Evolutionary conservation across 2,888 invertebrate genomes (phyloP).

Genomic region (Stenichneumon culpator): DNA sequence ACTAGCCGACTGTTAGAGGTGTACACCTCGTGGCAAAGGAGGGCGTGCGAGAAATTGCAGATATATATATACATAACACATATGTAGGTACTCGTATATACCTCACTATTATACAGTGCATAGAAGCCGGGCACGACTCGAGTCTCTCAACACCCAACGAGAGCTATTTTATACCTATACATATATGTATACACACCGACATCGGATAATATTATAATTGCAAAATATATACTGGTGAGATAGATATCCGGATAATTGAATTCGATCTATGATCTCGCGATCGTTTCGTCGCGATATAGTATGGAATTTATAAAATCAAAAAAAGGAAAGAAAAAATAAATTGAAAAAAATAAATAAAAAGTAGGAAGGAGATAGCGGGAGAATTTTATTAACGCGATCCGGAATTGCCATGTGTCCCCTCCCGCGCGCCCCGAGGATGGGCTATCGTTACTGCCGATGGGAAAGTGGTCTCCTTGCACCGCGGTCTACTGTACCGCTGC

Average conservation of each 20-base stretch:
- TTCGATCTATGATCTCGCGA: slow-evolving; percentile 64
- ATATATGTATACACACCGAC: not conserved
- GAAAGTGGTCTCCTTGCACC: slow-evolving; percentile 28
- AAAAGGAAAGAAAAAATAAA: slow-evolving; percentile 23
- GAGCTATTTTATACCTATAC: slow-evolving; percentile 43
- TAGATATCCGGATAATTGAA: slow-evolving; percentile 67
- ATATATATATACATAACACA: slow-evolving; percentile 14
- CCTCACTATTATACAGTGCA: slow-evolving; percentile 34
- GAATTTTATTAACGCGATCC: slow-evolving; percentile 16
- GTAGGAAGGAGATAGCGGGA: slow-evolving; percentile 17
- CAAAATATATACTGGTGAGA: slow-evolving; percentile 63
- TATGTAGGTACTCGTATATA: slow-evolving; percentile 20
- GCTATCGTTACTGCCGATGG: slow-evolving; percentile 15
- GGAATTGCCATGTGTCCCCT: not conserved
- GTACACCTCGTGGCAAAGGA: slow-evolving; percentile 53
- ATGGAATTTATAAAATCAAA: not conserved
- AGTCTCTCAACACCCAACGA: slow-evolving; percentile 59
- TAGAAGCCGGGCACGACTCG: slow-evolving; percentile 54
- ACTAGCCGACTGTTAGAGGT: slow-evolving; percentile 62
- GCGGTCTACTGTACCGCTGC: slow-evolving; percentile 16
- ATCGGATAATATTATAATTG: slow-evolving; percentile 67
- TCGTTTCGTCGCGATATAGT: slow-evolving; percentile 54
- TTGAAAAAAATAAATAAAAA: not conserved
- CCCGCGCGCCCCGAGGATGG: not conserved
- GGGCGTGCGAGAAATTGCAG: slow-evolving; percentile 63